Base-by-base conservation (phyloP, 1,140 invertebrate species). In the Solenopsis fugax region DNA sequence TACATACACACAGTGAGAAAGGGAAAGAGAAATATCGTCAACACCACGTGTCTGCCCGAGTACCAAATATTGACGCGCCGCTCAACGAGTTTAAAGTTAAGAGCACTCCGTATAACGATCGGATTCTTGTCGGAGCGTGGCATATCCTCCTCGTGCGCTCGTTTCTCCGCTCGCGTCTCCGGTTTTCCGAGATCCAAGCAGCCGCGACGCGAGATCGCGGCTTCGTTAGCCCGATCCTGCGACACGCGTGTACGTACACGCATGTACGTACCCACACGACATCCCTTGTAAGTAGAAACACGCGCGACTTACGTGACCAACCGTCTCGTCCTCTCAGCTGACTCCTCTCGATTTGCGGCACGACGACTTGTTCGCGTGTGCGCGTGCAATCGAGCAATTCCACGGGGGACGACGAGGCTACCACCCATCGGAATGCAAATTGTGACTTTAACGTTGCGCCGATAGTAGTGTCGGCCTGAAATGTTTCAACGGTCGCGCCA, bases 361-460 rank as follows among this genome's bases (percentile, higher is more conserved):
- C 65, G 82, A 80, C 54, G 82, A 89, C 80, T 80, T 52, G 81
- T 56, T 48, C 56, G 62, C 21, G 80, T 71, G 69, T 50, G 73
- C 67, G 73, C 34, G 37, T 72, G 78, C 58, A 89, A 54, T 89
- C 75, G 54, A 60, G 72, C 71, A 29, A 77, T 89, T 41, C 86
- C 62, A 82, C 60, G 34, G 73, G 48, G 62, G 48, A 56, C 87
- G 29, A 78, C 76, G 80, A 86, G 54, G 69, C 73, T 88, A 80
- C 88, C 76, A 86, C 73, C 77, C 85, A 75, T 87, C 67, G 89
- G 89, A 90, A 89, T 90, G 89, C 88, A 89, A 87, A 87, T 89
- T 89, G 56, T 86, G 69, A 67, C 80, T 87, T 89, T 89, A 80
- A 21, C 65, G 37, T 65, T 37, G 67, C 58, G 60, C 58, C 72